Percentiles rank a stretch among this genome's conserved stretches.
These are phyloP conservation scores for Zophobas atratus DNA, from an alignment of 1,140 invertebrate genomes.

Conservation along the genomic window DNA sequence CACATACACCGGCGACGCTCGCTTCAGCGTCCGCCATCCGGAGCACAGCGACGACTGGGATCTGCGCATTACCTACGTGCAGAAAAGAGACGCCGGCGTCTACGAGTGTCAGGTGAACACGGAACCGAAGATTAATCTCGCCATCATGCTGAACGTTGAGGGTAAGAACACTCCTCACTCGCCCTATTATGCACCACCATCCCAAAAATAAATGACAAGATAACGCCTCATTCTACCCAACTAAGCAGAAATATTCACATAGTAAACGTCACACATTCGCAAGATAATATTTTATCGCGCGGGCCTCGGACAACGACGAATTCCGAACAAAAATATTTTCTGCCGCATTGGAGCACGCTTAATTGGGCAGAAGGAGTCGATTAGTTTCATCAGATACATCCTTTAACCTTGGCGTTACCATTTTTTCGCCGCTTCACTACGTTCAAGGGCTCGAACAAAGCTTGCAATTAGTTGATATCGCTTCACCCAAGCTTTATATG, in stretches of 20 bases:
- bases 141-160: constrained; percentile 83
- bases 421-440: constrained; percentile 6
- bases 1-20: constrained; percentile 89
- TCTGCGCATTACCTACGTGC: constrained; percentile 89
- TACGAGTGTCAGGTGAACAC: constrained; percentile 92
- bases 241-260: constrained; percentile 34
- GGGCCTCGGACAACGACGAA: neutral
- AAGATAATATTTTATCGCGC: constrained; percentile 18
- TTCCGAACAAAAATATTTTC: neutral
- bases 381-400: constrained; percentile 5
- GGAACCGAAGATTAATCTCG: constrained; percentile 89
- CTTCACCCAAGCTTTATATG: constrained; percentile 1
- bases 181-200: constrained; percentile 27
- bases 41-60: constrained; percentile 93
- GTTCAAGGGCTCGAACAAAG: constrained; percentile 10
- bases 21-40: constrained; percentile 88
- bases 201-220: constrained; percentile 30
- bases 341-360: neutral
- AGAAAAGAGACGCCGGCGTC: constrained; percentile 87
- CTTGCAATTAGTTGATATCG: constrained; percentile 16
- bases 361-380: constrained; percentile 35
- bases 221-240: constrained; percentile 34
- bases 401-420: constrained; percentile 1
- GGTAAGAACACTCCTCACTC: constrained; percentile 71
- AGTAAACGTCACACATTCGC: constrained; percentile 31